Conservation (phyloP, 2,797 vertebrate species). For the Nothura maculosa region DNA sequence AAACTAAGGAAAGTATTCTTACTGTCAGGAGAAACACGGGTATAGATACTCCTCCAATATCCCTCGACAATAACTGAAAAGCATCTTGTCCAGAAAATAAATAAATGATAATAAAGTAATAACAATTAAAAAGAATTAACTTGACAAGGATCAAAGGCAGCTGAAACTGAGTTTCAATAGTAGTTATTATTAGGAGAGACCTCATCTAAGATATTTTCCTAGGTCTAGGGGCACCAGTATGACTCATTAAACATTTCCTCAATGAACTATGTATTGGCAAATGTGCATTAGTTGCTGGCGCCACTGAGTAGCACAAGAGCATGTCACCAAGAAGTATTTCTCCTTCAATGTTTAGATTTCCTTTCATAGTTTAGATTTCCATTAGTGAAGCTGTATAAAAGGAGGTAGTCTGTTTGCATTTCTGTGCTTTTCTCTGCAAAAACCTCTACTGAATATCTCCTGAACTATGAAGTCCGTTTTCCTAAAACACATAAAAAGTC, state of each 20-base stretch:
- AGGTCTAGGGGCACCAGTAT: not conserved
- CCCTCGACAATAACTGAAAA: conserved; percentile 22
- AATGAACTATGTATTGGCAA: not conserved
- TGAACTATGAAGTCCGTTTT: not conserved
- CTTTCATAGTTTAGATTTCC: fast-evolving
- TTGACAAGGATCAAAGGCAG: conserved; percentile 25
- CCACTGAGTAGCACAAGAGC: not conserved
- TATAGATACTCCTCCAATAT: conserved; percentile 32
- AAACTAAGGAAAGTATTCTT: conserved; percentile 44
- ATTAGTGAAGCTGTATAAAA: not conserved
- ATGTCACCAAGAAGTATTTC: not conserved
- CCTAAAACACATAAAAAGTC: not conserved
- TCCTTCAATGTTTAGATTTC: not conserved
- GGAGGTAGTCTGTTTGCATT: not conserved
- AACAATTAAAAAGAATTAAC: not conserved
- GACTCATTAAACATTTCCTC: not conserved
- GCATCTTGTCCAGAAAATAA: not conserved
- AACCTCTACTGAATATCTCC: not conserved
- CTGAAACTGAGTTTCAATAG: not conserved
- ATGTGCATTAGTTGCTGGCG: not conserved
- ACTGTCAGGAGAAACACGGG: conserved; percentile 38
- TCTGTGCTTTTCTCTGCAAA: not conserved
- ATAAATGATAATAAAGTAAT: not conserved
- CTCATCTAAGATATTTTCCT: not conserved
- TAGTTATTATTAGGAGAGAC: not conserved